Evolutionary conservation across 2,797 vertebrate species (phyloP), one percentile per base, ranked within the genome.

Genomic region (Adrianichthys oophorus): DNA sequence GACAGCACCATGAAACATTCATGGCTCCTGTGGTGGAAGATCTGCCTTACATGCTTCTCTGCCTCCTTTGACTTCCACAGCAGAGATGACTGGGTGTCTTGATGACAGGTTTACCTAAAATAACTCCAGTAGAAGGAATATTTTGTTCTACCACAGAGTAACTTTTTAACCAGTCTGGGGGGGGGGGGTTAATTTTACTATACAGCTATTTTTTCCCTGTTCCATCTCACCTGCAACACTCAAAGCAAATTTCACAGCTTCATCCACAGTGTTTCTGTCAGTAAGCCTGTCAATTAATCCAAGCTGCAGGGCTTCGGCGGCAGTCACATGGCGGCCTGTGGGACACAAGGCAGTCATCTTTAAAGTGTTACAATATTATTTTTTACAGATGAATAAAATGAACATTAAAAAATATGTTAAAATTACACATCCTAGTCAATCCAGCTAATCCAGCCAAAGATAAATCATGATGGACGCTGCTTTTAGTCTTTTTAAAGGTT

Each of bases 221-320:
- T 50, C 47, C 7, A 15, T 61, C 92, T 93, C 83, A 98, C 96
- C 95, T 84, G 86, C 80, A 82, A 96, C 76, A 73, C 66, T 90
- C 74, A 83, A 83, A 52, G 93, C 94, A 65, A 96, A 91, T 73
- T 58, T 87, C 68, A 96, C 80, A 45, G 95, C 95, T 66, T 82
- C 84, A 50, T 95, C 92, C 50, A 91, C 52, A 1, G 86, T 76
- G 65, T 92, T 89, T 54, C 85, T 81, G 63, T 94, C 90, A 12
- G 92, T 93, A 42, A 96, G 69, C 78, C 91, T 86, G 87, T 98
- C 95, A 57, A 98, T 80, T 41, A 98, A 84, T 52, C 95, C 95
- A 41, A 99, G 90, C 58, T 91, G 91, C 71, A 95, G 85, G 0
- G 95, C 97, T 85, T 98, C 94, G 6, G 83, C 52, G 16, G 95